Evolutionary conservation across 2,888 invertebrate species (phyloP).

Genomic region (Junonia oenone): DNA sequence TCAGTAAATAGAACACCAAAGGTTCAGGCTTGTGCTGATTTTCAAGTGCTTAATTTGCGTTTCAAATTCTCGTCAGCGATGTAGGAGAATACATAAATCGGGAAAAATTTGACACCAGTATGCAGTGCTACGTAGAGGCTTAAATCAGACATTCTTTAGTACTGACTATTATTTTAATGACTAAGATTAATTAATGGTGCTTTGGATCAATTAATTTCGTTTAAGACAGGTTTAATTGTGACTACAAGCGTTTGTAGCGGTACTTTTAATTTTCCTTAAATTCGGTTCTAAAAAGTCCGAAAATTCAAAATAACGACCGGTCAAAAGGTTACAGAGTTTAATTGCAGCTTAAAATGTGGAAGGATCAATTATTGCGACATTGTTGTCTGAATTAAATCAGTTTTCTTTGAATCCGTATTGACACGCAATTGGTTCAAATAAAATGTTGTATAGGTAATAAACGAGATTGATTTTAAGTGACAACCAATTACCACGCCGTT

Average conservation of each 20-base stretch:
- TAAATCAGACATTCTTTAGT: no score
- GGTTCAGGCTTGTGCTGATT: no score
- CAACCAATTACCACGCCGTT: neutral
- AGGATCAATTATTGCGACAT: neutral
- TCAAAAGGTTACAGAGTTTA: neutral
- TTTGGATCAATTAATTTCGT: neutral
- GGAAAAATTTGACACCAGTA: no score
- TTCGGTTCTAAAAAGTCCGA: neutral
- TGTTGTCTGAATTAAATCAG: neutral
- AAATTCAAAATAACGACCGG: neutral
- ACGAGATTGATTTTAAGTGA: neutral
- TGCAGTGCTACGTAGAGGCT: no score
- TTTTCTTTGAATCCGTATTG: neutral
- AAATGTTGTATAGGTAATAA: neutral
- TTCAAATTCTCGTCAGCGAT: no score
- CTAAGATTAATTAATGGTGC: neutral
- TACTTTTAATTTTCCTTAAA: neutral
- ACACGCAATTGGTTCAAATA: neutral
- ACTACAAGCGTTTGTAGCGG: neutral
- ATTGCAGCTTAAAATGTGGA: neutral
- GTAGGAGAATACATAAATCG: no score
- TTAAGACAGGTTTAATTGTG: neutral
- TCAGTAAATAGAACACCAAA: no score
- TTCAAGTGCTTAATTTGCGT: no score
- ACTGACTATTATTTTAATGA: no score